Evolutionary conservation across 2,797 vertebrate species (phyloP).

Genomic region (Eulemur coronatus): DNA sequence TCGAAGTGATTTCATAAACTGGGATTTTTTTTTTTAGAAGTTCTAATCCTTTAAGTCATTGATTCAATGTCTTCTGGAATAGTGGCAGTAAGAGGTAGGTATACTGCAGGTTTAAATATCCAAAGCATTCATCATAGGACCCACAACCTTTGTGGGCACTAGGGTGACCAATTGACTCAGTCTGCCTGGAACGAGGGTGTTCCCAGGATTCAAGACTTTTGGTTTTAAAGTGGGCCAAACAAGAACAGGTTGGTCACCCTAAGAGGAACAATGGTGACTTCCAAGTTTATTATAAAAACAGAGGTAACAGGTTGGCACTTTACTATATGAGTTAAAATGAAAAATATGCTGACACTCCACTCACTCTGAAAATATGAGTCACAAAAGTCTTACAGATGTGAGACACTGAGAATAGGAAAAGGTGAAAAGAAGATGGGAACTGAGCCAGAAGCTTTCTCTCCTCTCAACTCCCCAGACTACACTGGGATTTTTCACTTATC

Average conservation of each 20-base stretch:
- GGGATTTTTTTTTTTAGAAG: neutral
- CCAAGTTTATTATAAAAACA: constrained; percentile 3
- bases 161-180: neutral
- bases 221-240: neutral
- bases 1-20: neutral
- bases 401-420: constrained; percentile 14
- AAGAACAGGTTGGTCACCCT: neutral
- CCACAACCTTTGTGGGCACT: neutral
- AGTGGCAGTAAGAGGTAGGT: neutral
- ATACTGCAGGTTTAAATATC: neutral
- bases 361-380: neutral
- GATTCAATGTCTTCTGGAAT: neutral
- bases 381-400: neutral
- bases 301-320: neutral
- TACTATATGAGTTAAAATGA: neutral
- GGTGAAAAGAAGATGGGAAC: neutral
- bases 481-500: neutral
- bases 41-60: neutral
- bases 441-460: neutral
- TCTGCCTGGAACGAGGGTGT: neutral
- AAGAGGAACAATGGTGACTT: neutral
- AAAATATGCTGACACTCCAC: neutral
- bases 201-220: neutral
- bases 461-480: neutral
- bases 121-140: neutral